Evolutionary conservation across 1,140 invertebrate genomes (phyloP), one percentile per base, ranked within the genome.

Genomic region (Elymnias hypermnestra): DNA sequence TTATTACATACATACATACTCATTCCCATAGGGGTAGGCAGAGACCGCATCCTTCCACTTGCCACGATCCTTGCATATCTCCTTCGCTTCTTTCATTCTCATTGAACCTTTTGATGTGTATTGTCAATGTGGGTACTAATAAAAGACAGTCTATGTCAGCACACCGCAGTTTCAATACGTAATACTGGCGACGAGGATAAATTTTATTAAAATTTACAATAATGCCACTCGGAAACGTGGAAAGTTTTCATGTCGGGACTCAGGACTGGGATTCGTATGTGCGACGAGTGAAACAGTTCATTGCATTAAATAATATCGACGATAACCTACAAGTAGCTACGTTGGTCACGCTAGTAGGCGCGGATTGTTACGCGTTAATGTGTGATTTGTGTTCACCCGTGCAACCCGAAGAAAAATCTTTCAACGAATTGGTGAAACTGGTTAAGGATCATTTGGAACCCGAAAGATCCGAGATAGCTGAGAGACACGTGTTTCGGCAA

Each of bases 331-430:
- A 53, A 18, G 57, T 63, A 15, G 33, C 63, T 0, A 28, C 60
- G 43, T 43, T 67, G 40, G 60, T 63, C 12, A 68, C 61, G 0
- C 38, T 62, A 1, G 58, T 62, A 0, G 58, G 61, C 1, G 58
- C 54, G 12, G 46, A 25, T 6, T 57, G 48, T 0, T 64, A 68
- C 33, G 6, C 41, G 2, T 19, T 69, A 9, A 63, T 65, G 66
- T 65, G 59, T 23, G 62, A 65, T 36, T 43, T 65, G 42, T 58
- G 65, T 53, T 37, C 58, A 10, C 62, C 55, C 0, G 28, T 25
- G 1, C 29, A 28, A 9, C 53, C 61, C 0, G 61, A 64, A 36
- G 9, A 33, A 5, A 55, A 59, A 46, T 28, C 28, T 2, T 58
- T 40, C 26, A 55, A 52, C 3, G 37, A 53, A 26, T 22, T 63